phyloP scores from a whole-genome alignment of 2,113 vertebrate genomes.

The Psophia crepitans region DNA sequence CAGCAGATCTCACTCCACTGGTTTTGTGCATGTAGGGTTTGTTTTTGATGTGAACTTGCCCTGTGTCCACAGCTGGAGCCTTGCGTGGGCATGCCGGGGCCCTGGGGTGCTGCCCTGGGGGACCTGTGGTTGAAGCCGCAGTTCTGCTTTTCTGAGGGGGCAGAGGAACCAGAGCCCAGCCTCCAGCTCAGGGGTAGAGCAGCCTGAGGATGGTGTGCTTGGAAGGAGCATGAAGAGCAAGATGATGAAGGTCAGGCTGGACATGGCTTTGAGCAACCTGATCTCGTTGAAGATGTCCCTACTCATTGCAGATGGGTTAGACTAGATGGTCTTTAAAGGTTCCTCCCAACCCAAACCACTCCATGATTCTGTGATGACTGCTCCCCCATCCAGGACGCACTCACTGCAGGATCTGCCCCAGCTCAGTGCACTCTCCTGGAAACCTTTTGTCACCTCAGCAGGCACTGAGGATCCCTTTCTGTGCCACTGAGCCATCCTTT shows the following conservation, averaged over 20 bases:
- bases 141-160: not conserved
- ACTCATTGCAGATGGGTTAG: too few relatives aligned
- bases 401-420: not conserved
- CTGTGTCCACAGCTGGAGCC: not conserved
- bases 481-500: not conserved
- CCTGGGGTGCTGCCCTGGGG: not conserved
- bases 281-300: too few relatives aligned
- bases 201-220: not conserved
- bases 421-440: rapidly evolving
- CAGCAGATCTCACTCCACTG: too few relatives aligned
- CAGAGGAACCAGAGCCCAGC: not conserved
- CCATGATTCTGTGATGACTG: not conserved
- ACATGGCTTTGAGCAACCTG: too few relatives aligned
- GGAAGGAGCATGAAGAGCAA: not conserved
- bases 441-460: not conserved
- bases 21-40: not conserved
- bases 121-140: rapidly evolving
- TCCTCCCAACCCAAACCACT: too few relatives aligned
- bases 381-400: not conserved
- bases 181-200: not conserved
- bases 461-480: not conserved
- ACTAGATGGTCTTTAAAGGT: too few relatives aligned
- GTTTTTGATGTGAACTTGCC: not conserved
- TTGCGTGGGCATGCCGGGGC: not conserved
- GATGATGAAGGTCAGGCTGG: too few relatives aligned